These are phyloP conservation scores for Melanerpes formicivorus DNA, from an alignment of 2,113 vertebrate species.

Conservation along the genomic window DNA sequence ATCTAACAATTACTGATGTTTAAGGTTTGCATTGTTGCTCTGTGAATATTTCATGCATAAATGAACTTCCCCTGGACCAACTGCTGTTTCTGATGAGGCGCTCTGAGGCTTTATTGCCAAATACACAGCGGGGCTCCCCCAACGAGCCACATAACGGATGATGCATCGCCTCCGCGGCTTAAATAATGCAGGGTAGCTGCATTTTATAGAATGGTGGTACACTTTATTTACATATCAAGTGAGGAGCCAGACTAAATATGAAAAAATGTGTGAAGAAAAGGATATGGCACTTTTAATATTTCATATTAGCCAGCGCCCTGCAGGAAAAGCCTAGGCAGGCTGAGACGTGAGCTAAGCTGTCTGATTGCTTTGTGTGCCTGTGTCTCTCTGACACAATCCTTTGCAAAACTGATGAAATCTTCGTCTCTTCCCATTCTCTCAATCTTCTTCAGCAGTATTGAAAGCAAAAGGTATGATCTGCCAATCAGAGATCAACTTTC, in stretches of 20 bases:
- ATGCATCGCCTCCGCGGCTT: constrained; percentile 79
- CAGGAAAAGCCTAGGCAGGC: constrained; percentile 37
- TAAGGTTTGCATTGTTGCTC: constrained; percentile 86
- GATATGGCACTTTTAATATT: constrained; percentile 76
- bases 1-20: constrained; percentile 87
- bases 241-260: constrained; percentile 76
- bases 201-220: constrained; percentile 70
- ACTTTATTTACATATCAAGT: constrained; percentile 88
- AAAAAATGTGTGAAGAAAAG: constrained; percentile 75
- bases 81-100: constrained; percentile 89
- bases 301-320: constrained; percentile 61
- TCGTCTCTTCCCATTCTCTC: neutral
- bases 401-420: neutral
- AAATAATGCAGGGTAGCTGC: constrained; percentile 82
- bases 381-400: neutral
- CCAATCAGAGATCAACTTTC: neutral
- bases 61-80: constrained; percentile 85
- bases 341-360: neutral
- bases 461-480: neutral
- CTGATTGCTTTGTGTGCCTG: neutral
- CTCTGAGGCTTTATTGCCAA: constrained; percentile 87
- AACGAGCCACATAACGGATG: constrained; percentile 85
- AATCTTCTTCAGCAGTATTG: neutral
- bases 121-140: constrained; percentile 85
- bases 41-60: constrained; percentile 90